Percentiles rank a stretch among this genome's conserved stretches.
phyloP scores from a whole-genome alignment of 2,888 invertebrate species.

The Xylota segnis region DNA sequence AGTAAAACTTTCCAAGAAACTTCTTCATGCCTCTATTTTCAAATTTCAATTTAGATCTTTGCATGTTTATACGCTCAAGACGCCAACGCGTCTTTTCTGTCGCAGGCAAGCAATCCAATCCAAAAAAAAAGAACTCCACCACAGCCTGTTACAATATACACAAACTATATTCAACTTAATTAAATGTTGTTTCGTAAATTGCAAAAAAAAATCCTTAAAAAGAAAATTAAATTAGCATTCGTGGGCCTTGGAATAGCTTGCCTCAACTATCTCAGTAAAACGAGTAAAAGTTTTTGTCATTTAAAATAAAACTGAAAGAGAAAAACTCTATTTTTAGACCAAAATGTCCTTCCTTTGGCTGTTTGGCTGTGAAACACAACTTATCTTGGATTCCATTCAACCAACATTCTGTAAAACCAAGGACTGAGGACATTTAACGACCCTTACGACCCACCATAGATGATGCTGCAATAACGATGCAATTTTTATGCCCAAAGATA shows the following conservation, averaged over 20 bases:
- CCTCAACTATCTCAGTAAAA: background rate
- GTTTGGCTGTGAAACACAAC: no score
- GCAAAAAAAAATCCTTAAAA: background rate
- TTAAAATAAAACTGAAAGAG: no score
- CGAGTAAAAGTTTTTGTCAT: background rate
- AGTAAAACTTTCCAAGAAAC: background rate
- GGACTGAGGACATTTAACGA: constrained; percentile 44
- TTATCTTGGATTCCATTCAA: constrained; percentile 5
- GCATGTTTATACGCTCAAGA: background rate
- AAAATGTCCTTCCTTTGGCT: background rate
- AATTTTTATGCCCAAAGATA: constrained; percentile 67
- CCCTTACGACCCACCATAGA: constrained; percentile 38
- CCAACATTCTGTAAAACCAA: background rate
- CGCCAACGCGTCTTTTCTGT: background rate
- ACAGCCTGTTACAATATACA: constrained; percentile 6
- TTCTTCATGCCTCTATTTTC: constrained; percentile 21
- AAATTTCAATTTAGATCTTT: constrained; percentile 23
- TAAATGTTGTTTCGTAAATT: constrained; percentile 37
- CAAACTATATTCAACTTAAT: constrained; percentile 49
- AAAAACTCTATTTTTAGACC: background rate
- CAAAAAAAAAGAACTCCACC: background rate
- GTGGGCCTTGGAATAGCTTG: background rate
- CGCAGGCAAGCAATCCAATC: constrained; percentile 9
- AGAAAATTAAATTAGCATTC: constrained; percentile 31
- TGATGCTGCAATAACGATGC: constrained; percentile 73